A percentile compares a stretch with the other conserved stretches of the same genome.
phyloP scores from a whole-genome alignment of 1,140 invertebrate genomes.

The Drosophila chauvacae region DNA sequence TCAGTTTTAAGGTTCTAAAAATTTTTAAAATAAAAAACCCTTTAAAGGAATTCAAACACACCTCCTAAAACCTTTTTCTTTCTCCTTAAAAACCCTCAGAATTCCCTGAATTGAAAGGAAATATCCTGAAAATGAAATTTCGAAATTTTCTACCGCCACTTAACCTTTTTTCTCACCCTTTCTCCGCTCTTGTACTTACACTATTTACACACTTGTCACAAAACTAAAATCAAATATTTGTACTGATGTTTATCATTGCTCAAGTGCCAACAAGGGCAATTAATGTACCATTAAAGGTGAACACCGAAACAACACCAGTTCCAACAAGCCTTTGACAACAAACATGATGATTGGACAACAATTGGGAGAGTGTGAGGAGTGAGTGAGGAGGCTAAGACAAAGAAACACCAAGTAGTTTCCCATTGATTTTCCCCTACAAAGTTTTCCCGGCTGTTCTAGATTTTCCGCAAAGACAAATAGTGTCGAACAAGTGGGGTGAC shows the following conservation, averaged over 20 bases:
- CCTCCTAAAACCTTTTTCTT: background rate
- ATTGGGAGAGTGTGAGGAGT: background rate
- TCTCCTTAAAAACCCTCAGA: background rate
- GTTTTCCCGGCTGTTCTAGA: slow-evolving; percentile 12
- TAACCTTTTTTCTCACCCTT: slow-evolving; percentile 11
- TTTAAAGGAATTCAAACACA: no score
- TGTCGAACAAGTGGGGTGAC: slow-evolving; percentile 57
- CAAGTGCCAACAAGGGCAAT: slow-evolving; percentile 78
- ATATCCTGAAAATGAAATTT: background rate
- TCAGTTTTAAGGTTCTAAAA: no score
- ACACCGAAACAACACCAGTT: slow-evolving; percentile 28
- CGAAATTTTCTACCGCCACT: background rate
- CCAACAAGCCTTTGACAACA: slow-evolving; percentile 75
- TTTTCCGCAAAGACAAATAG: slow-evolving; percentile 50
- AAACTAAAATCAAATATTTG: slow-evolving; percentile 81
- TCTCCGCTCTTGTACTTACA: slow-evolving; percentile 50
- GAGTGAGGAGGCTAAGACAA: slow-evolving; percentile 30
- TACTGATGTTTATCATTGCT: slow-evolving; percentile 79
- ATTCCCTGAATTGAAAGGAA: slow-evolving; percentile 1
- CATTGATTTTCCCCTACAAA: slow-evolving; percentile 8
- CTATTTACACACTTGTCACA: slow-evolving; percentile 73
- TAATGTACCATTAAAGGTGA: slow-evolving; percentile 79
- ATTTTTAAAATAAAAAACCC: no score
- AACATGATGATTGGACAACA: slow-evolving; percentile 54
- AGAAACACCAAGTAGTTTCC: slow-evolving; percentile 36